Evolutionary conservation across 2,888 invertebrate species (phyloP).

Genomic region (Tholera decimalis): DNA sequence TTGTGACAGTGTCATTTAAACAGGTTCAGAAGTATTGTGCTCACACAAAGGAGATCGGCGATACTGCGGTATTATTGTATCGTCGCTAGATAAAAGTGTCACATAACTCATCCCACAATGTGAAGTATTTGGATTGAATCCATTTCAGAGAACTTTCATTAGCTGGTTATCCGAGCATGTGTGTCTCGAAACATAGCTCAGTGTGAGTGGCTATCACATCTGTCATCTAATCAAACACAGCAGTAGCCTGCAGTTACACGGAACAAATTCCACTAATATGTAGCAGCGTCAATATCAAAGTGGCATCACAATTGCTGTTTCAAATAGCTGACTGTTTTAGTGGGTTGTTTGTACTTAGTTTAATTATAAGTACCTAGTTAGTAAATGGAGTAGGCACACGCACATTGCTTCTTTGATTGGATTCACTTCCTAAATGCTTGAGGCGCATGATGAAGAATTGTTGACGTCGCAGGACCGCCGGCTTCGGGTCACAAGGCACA

Average conservation of each 20-base stretch:
- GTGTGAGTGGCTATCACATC: conserved; percentile 46
- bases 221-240: conserved; percentile 63
- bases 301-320: conserved; percentile 56
- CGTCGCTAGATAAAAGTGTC: conserved; percentile 42
- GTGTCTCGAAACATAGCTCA: conserved; percentile 47
- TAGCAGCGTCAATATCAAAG: conserved; percentile 53
- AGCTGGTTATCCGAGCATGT: conserved; percentile 36
- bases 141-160: conserved; percentile 53
- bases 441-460: conserved; percentile 29
- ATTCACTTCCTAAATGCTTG: conserved; percentile 50
- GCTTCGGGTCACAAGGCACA: conserved; percentile 44
- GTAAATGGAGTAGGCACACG: conserved; percentile 10
- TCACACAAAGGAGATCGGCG: conserved; percentile 50
- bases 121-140: conserved; percentile 41
- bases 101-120: conserved; percentile 40
- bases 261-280: conserved; percentile 63
- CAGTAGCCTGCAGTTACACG: conserved; percentile 57
- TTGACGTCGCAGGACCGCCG: conserved; percentile 42
- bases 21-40: conserved; percentile 49
- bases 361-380: conserved; percentile 20
- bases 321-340: conserved; percentile 57
- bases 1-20: conserved; percentile 53
- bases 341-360: conserved; percentile 32
- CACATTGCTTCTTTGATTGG: conserved; percentile 36
- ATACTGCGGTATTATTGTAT: conserved; percentile 46